Conservation (phyloP, 2,113 vertebrate species). For the Lipophrys pholis region DNA sequence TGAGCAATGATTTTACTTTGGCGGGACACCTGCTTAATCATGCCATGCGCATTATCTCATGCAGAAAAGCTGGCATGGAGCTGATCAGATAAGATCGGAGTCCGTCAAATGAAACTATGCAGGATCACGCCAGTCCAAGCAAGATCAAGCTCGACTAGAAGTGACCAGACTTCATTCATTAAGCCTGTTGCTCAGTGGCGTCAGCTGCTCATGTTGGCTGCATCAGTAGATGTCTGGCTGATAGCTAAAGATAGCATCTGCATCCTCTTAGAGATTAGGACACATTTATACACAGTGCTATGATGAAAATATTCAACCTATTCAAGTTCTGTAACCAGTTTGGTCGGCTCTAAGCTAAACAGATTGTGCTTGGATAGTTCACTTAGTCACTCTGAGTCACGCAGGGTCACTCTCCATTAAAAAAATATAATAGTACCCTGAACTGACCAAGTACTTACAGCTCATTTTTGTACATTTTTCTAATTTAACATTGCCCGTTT, state of each 20-base stretch:
- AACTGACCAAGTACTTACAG: background rate
- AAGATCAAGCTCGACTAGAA: conserved; percentile 1
- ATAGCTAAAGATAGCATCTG: background rate
- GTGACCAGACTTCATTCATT: background rate
- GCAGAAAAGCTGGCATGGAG: background rate
- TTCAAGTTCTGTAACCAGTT: conserved; percentile 1
- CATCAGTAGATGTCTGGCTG: conserved; percentile 8
- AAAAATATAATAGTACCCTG: background rate
- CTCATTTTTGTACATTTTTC: no score
- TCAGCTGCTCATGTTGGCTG: conserved; percentile 17
- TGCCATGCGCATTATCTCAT: background rate
- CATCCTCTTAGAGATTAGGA: conserved; percentile 1
- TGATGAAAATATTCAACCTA: background rate
- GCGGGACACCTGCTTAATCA: background rate
- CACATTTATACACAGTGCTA: background rate
- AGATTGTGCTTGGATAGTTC: background rate
- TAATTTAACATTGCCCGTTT: no score
- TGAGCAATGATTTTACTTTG: no score
- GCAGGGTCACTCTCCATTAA: background rate
- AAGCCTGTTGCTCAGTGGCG: conserved; percentile 13
- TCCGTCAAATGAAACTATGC: conserved; percentile 5
- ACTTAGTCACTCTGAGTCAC: background rate
- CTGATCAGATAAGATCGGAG: conserved; percentile 30
- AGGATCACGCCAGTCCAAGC: conserved; percentile 4
- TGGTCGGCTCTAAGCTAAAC: conserved; percentile 2